Conservation (phyloP, 2,797 vertebrate species). For the Thalassophryne amazonica region DNA sequence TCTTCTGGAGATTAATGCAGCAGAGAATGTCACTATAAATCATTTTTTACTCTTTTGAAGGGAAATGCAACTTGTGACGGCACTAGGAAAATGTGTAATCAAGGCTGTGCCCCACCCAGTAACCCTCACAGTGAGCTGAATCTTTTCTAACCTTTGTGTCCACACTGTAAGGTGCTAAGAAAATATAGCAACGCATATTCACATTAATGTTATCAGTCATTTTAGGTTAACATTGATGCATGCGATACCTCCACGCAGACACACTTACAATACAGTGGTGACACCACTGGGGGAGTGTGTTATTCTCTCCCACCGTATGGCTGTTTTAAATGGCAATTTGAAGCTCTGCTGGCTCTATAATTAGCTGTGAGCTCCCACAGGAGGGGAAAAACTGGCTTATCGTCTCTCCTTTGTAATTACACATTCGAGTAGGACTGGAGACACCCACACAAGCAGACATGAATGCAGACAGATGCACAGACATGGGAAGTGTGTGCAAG, state of each 20-base stretch:
- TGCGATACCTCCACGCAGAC: slow-evolving; percentile 46
- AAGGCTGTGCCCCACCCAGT: too few species aligned
- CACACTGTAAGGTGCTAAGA: too few species aligned
- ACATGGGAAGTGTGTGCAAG: slow-evolving; percentile 26
- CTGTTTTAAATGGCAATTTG: slow-evolving; percentile 83
- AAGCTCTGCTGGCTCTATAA: slow-evolving; percentile 82
- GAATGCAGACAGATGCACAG: slow-evolving; percentile 47
- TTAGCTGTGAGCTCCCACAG: slow-evolving; percentile 78
- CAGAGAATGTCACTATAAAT: too few species aligned
- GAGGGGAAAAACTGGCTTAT: slow-evolving; percentile 68
- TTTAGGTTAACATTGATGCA: too few species aligned
- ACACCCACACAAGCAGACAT: slow-evolving; percentile 38
- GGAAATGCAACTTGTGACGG: too few species aligned
- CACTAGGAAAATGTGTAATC: too few species aligned
- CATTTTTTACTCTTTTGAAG: too few species aligned
- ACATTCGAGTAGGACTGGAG: slow-evolving; percentile 53
- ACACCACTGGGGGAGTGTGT: slow-evolving; percentile 70
- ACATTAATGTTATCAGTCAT: too few species aligned
- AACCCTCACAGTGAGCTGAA: too few species aligned
- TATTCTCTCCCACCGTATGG: slow-evolving; percentile 78
- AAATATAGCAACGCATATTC: too few species aligned
- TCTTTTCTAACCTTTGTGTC: too few species aligned
- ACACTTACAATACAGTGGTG: slow-evolving; percentile 41
- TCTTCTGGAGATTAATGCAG: too few species aligned
- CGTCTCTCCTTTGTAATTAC: slow-evolving; percentile 80